phyloP scores from a whole-genome alignment of 2,113 vertebrate species.

The Pomatorhinus ruficollis region DNA sequence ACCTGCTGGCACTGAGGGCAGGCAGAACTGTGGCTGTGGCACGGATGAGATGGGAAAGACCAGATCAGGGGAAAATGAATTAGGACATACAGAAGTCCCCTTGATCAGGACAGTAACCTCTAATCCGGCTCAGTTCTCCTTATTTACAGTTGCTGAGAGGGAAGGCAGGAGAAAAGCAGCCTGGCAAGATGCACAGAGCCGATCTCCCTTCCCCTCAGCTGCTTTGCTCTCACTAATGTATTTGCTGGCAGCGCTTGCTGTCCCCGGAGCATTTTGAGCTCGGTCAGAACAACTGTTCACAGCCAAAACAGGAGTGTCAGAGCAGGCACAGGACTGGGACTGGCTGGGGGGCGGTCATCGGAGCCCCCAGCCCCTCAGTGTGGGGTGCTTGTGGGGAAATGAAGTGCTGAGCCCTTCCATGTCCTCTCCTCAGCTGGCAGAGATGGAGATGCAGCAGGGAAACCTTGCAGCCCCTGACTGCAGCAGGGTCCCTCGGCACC shows the following conservation, averaged over 20 bases:
- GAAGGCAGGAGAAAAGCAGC: slow-evolving; percentile 50
- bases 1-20: not conserved
- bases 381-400: fast-evolving
- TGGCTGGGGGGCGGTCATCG: fast-evolving
- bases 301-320: slow-evolving; percentile 20
- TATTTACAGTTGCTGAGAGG: slow-evolving; percentile 24
- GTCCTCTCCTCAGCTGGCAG: not conserved
- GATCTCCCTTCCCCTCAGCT: slow-evolving; percentile 33
- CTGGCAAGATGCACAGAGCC: slow-evolving; percentile 49
- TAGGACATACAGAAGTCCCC: not conserved
- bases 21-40: fast-evolving
- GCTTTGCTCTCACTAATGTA: slow-evolving; percentile 55
- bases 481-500: not conserved
- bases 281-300: not conserved
- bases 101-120: slow-evolving; percentile 23
- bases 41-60: not conserved
- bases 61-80: not conserved
- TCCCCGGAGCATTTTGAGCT: slow-evolving; percentile 2
- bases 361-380: not conserved
- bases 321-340: not conserved
- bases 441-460: not conserved
- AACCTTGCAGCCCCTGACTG: not conserved
- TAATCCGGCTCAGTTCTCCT: slow-evolving; percentile 46
- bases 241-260: slow-evolving; percentile 10
- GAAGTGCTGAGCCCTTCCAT: not conserved